A percentile compares a stretch with the other conserved stretches of the same genome.
These are phyloP conservation scores for Falcunculus frontatus DNA, from an alignment of 2,113 vertebrate species.

Conservation along the genomic window DNA sequence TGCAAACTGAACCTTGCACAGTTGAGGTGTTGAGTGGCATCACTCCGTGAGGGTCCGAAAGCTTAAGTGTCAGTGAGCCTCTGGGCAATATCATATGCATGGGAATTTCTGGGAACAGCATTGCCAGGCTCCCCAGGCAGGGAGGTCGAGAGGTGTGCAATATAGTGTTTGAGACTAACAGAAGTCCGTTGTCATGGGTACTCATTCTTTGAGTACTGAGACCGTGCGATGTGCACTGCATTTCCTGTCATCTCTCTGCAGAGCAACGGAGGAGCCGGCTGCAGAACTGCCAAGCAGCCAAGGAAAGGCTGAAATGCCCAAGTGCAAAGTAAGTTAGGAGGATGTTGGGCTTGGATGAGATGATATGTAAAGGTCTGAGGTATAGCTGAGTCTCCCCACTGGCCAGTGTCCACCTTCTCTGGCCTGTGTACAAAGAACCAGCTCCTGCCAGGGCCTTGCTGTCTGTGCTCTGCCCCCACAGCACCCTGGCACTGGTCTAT, in stretches of 20 bases:
- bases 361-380: background rate
- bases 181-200: rapidly evolving
- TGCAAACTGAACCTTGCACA: background rate
- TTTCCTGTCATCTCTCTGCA: background rate
- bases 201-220: background rate
- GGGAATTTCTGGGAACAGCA: background rate
- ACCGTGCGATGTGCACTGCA: background rate
- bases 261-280: conserved; percentile 30
- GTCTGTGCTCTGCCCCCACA: background rate
- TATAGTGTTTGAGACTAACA: too few relatives aligned
- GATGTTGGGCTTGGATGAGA: background rate
- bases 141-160: rapidly evolving
- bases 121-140: background rate
- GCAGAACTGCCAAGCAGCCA: conserved; percentile 34
- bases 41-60: rapidly evolving
- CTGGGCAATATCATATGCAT: rapidly evolving
- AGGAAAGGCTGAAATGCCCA: conserved; percentile 32
- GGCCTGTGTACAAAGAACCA: rapidly evolving
- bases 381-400: background rate
- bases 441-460: rapidly evolving
- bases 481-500: background rate
- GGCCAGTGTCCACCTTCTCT: background rate
- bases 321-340: conserved; percentile 59
- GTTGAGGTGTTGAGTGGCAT: background rate
- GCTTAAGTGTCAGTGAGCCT: background rate